Base-by-base conservation (phyloP, 2,797 vertebrate species). In the Onychomys leucogaster region DNA sequence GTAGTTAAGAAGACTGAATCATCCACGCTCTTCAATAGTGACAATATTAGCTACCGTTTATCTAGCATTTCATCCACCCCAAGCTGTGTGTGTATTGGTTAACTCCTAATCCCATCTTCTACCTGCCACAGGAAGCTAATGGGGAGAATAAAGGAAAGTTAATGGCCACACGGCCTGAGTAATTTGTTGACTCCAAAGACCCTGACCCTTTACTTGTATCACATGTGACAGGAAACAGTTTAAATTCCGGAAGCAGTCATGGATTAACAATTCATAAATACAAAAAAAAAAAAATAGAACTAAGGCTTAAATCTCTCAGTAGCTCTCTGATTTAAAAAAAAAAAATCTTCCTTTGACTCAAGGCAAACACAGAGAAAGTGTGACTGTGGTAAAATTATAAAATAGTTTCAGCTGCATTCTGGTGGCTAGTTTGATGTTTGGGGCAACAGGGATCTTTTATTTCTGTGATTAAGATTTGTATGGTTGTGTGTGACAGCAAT, bases 221-320 rank as follows among this genome's bases (percentile, higher is more conserved):
- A 65, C 25, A 41, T 19, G 57, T 5, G 65, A 25, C 89, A 41
- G 37, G 46, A 78, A 88, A 49, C 9, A 78, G 1, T 84, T 95
- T 82, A 43, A 73, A 59, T 86, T 82, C 46, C 89, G 16, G 21
- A 81, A 29, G 37, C 41, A 41, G 55, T 69, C 82, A 21, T 82
- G 46, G n/a, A 85, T 78, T 82, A 71, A 89, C 41, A 34, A 21
- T 82, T 95, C 57, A 94, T 65, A 23, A 81, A 75, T 78, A 41
- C 7, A 55, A 89, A 21, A 5, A 83, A 55, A 41, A 14, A 52
- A n/a, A n/a, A n/a, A n/a, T n/a, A n/a, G 52, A 14, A 52, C 4
- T 52, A 52, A 52, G 52, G 52, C 29, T 69, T 82, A 95, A 89
- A 11, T 65, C 32, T 49, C 43, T 94, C 23, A 29, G 3, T 52